Percentiles rank a stretch among this genome's conserved stretches.
Conservation (phyloP, 2,113 vertebrate genomes). For the Halcyon senegalensis region DNA sequence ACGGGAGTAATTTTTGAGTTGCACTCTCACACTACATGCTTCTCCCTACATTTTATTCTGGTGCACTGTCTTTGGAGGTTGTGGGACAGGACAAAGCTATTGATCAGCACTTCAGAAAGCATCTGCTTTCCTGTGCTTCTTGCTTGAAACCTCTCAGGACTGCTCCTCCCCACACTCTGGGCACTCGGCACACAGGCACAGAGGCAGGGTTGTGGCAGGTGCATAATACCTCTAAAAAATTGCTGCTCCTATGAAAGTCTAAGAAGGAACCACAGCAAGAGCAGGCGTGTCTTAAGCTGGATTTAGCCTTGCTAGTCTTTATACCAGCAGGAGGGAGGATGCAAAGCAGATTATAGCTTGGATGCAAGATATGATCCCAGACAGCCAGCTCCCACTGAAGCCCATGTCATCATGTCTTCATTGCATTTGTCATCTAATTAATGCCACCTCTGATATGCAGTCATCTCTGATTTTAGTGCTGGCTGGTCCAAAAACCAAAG, state of each 20-base stretch:
- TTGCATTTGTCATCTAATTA: conserved; percentile 22
- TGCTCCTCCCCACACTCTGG: not conserved
- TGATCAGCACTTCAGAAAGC: not conserved
- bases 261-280: not conserved
- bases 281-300: not conserved
- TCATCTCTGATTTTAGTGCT: not conserved
- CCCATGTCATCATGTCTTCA: not conserved
- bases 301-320: not conserved
- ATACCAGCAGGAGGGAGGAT: not conserved
- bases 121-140: not conserved
- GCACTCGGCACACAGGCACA: not conserved
- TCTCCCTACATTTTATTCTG: conserved; percentile 45
- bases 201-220: not conserved
- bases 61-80: not conserved
- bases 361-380: not conserved
- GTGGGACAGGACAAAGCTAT: not conserved
- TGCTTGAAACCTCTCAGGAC: not conserved
- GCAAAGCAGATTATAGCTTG: not conserved
- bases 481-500: not conserved
- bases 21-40: not conserved
- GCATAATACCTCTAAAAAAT: not conserved
- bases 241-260: not conserved
- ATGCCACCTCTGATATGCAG: not conserved
- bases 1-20: conserved; percentile 50
- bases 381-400: not conserved